Evolutionary conservation across 2,797 vertebrate species (phyloP).

Genomic region (Hippopotamyrus pictus): DNA sequence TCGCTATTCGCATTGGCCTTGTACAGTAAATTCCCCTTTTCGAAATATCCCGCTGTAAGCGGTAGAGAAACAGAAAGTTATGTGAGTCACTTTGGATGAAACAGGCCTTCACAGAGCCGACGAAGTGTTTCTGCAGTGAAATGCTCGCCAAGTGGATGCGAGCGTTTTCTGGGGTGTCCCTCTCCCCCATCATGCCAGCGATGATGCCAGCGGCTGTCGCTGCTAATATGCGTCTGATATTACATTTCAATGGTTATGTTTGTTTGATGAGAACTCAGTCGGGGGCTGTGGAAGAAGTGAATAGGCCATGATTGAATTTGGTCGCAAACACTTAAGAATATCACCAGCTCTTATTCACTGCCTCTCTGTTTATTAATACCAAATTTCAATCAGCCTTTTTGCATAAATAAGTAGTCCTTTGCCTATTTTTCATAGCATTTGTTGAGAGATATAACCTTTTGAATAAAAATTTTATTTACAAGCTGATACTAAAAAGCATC

Average conservation of each 20-base stretch:
- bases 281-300: not conserved
- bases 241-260: constrained; percentile 2
- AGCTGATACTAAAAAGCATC: not conserved
- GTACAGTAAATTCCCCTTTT: not conserved
- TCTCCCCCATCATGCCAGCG: not conserved
- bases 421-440: not conserved
- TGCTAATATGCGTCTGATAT: not conserved
- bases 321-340: not conserved
- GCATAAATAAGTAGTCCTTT: not conserved
- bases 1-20: not conserved
- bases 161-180: not conserved
- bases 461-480: not conserved
- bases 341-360: not conserved
- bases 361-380: not conserved
- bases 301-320: not conserved
- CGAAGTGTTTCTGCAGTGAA: not conserved
- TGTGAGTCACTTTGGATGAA: not conserved
- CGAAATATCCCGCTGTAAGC: not conserved
- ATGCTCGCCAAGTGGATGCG: not conserved
- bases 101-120: not conserved
- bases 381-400: not conserved
- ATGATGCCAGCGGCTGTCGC: not conserved
- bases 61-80: not conserved
- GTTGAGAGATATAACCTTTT: not conserved
- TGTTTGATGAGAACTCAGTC: not conserved